Evolutionary conservation across 2,888 invertebrate genomes (phyloP), one percentile per base, ranked within the genome.

Genomic region (Drosophila acutilabella): DNA sequence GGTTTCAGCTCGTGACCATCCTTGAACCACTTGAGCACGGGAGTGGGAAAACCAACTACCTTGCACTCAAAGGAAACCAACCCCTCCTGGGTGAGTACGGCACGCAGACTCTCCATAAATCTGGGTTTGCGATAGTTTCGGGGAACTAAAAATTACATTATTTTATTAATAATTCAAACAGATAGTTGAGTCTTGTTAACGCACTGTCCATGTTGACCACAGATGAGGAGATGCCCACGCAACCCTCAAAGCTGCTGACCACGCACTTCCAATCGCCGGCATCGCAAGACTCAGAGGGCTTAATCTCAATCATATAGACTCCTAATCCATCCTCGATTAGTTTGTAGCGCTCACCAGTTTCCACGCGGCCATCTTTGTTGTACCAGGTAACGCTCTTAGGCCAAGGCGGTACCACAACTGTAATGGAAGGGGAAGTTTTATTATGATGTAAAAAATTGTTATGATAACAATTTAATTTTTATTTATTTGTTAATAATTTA

Each of bases 21-120:
- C 92, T 97, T 98, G 92, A 97, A 98, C 98, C 98, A 98, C 88
- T 96, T 95, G 0, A 98, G 93, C 53, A 96, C 93, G 0, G 98
- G 98, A 0, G 97, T 97, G 0, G 98, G 98, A 80, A 97, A 97
- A 2, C 97, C 98, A 2, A 97, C 97, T 0, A 98, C 97, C 92
- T 98, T 98, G 91, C 98, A 98, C 90, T 98, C 98, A 90, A 98
- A 98, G 0, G 97, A 97, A 1, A 98, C 98, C 36, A 98, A 93
- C 0, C 98, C 98, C 93, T 98, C 98, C 90, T 98, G 97, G 0
- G 98, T 97, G 47, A 98, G 93, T 45, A 98, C 95, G 8, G 98
- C 98, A 92, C 96, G 96, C 10, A 98, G 93, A 82, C 96, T 96
- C 92, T 98, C 98, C 95, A 98, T 96, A 91, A 98, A 98, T 71